Conservation (phyloP, 1,140 invertebrate genomes). For the Ips typographus region DNA sequence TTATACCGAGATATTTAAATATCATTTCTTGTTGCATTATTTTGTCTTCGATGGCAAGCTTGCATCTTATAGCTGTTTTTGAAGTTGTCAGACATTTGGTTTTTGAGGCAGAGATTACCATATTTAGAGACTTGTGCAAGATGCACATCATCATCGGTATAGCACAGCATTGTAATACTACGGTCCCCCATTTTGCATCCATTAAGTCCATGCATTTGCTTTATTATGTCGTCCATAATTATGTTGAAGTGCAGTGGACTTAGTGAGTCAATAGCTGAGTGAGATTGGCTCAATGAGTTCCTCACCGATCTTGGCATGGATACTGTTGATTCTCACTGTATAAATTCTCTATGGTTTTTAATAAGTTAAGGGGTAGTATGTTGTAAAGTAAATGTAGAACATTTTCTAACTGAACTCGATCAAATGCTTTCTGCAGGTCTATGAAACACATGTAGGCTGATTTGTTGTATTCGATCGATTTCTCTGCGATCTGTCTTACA, state of each 20-base stretch:
- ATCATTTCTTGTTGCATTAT: not conserved
- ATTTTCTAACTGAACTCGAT: no score
- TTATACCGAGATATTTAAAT: not conserved
- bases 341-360: constrained; percentile 25
- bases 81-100: not conserved
- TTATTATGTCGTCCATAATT: constrained; percentile 21
- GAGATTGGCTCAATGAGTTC: constrained; percentile 16
- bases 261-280: no score
- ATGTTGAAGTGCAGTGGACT: constrained; percentile 13
- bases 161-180: constrained; percentile 12
- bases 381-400: constrained; percentile 5
- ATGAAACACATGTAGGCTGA: no score
- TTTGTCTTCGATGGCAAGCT: not conserved
- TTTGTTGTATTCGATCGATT: no score
- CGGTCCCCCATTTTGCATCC: constrained; percentile 19
- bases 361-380: constrained; percentile 13
- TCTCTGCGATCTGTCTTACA: no score
- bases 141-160: not conserved
- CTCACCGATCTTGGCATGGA: constrained; percentile 17
- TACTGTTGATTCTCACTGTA: constrained; percentile 6
- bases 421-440: no score
- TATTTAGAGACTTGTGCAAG: not conserved
- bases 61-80: not conserved
- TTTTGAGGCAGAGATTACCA: not conserved
- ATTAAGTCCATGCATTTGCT: constrained; percentile 18